Percentiles rank a stretch among this genome's conserved stretches.
phyloP scores from a whole-genome alignment of 2,113 vertebrate species.

The Prolemur simus region DNA sequence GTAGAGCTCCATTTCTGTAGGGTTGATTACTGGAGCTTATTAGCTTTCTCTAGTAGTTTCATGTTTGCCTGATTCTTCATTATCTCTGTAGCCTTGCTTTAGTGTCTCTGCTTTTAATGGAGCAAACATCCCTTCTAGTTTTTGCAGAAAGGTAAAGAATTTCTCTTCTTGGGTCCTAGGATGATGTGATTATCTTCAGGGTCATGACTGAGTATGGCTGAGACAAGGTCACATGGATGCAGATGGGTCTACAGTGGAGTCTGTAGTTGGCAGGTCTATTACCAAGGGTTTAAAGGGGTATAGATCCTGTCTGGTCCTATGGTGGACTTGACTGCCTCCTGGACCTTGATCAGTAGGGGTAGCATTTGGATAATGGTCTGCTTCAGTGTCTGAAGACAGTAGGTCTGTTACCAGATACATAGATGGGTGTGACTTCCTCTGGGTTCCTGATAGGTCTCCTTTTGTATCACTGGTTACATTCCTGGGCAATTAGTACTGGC shows the following conservation, averaged over 20 bases:
- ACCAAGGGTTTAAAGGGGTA: no score
- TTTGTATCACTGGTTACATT: background rate
- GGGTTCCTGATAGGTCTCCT: background rate
- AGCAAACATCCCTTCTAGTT: background rate
- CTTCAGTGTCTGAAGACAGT: background rate
- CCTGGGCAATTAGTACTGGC: background rate
- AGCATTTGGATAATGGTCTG: background rate
- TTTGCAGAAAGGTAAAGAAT: background rate
- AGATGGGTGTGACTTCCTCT: background rate
- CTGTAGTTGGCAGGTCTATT: background rate
- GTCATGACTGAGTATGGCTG: background rate
- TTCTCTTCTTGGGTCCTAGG: background rate
- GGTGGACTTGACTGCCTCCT: no score
- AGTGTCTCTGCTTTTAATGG: background rate
- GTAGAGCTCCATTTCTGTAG: no score
- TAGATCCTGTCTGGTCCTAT: background rate
- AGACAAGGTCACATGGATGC: background rate
- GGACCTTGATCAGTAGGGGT: background rate
- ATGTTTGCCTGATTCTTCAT: background rate
- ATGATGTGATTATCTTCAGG: background rate
- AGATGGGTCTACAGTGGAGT: background rate
- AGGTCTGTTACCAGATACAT: background rate
- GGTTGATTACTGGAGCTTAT: background rate
- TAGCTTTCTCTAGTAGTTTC: background rate
- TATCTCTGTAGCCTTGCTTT: background rate